Conservation (phyloP, 2,888 invertebrate genomes). For the Camptogramma bilineatum region DNA sequence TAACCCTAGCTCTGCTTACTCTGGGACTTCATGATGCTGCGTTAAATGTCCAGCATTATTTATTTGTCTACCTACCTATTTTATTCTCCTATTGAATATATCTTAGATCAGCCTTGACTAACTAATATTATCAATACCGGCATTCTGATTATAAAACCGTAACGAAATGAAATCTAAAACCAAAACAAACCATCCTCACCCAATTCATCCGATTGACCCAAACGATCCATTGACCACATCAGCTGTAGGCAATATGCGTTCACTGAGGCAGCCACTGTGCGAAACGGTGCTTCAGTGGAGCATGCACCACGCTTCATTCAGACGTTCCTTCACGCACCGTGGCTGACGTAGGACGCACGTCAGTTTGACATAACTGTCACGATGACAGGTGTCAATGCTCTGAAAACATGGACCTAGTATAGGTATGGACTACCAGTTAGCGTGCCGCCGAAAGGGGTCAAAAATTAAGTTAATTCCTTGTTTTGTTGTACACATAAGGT, state of each 20-base stretch:
- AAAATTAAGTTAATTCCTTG: no score
- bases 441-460: no score
- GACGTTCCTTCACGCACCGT: conserved; percentile 15
- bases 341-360: conserved; percentile 4
- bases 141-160: background rate
- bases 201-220: conserved; percentile 12
- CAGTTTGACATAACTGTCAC: conserved; percentile 2
- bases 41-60: no score
- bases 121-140: background rate
- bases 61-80: no score
- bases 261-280: conserved; percentile 57
- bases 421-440: no score
- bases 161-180: background rate
- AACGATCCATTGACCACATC: conserved; percentile 25
- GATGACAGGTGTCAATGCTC: background rate
- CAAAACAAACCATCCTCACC: conserved; percentile 11
- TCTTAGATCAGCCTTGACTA: background rate
- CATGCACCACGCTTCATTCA: conserved; percentile 55
- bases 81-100: no score
- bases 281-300: conserved; percentile 63
- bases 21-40: no score
- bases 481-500: no score
- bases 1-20: no score
- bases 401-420: no score
- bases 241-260: no score